Conservation (phyloP, 2,888 invertebrate genomes). For the Microctonus aethiopoides region DNA sequence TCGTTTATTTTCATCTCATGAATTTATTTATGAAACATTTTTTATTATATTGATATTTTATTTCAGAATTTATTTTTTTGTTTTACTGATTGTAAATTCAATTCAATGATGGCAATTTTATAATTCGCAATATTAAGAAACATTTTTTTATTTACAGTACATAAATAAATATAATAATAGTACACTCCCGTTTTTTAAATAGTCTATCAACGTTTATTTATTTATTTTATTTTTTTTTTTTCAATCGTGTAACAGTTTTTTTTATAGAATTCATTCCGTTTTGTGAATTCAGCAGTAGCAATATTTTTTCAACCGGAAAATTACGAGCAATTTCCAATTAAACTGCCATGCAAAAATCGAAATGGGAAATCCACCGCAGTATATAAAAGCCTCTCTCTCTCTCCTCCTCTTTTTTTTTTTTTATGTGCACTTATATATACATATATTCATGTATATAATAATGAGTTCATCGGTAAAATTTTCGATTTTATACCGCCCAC, state of each 20-base stretch:
- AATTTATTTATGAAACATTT: no score
- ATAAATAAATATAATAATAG: no score
- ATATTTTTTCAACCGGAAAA: constrained; percentile 29
- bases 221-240: constrained; percentile 1
- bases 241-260: background rate
- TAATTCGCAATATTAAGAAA: no score
- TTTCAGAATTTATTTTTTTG: no score
- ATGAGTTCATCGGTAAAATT: background rate
- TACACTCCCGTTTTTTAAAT: no score
- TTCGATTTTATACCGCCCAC: background rate
- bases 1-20: no score
- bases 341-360: constrained; percentile 2
- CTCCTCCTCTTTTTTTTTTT: background rate
- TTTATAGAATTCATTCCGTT: constrained; percentile 12
- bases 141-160: no score
- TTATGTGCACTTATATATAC: background rate
- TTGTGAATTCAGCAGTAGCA: constrained; percentile 5
- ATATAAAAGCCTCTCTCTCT: background rate
- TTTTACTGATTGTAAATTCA: no score
- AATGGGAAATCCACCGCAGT: background rate
- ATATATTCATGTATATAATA: background rate
- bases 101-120: no score
- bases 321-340: constrained; percentile 24
- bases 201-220: background rate
- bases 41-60: no score